These are phyloP conservation scores for Podarcis muralis DNA, from an alignment of 2,113 vertebrate genomes.

Conservation along the genomic window DNA sequence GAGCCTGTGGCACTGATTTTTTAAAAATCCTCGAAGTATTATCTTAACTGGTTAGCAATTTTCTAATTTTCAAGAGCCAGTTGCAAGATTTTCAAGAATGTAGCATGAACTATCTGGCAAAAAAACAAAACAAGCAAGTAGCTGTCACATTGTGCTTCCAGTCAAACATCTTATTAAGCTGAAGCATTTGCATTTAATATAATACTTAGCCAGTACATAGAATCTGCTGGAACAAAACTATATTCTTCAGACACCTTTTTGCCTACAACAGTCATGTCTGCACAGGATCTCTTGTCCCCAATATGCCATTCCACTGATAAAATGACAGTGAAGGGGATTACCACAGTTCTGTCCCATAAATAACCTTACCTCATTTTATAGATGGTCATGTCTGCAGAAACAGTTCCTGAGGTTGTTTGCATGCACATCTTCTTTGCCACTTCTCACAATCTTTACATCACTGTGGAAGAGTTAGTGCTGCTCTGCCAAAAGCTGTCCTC, in stretches of 20 bases:
- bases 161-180: neutral
- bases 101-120: neutral
- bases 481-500: no score
- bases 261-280: neutral
- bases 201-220: neutral
- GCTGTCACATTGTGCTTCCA: neutral
- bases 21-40: conserved; percentile 36
- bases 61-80: conserved; percentile 42
- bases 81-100: neutral
- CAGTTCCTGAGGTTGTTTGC: no score
- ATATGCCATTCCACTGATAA: no score
- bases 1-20: conserved; percentile 25
- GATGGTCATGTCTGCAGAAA: no score
- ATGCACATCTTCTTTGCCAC: no score
- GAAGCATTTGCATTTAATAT: neutral
- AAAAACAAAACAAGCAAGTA: neutral
- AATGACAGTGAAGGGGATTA: no score
- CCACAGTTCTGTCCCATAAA: no score
- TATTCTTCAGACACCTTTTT: neutral
- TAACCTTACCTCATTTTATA: no score
- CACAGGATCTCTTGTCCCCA: neutral
- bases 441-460: no score
- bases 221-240: neutral
- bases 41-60: conserved; percentile 30
- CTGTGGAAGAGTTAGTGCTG: no score